These are phyloP conservation scores for Pterostichus madidus DNA, from an alignment of 2,888 invertebrate genomes.

Conservation along the genomic window DNA sequence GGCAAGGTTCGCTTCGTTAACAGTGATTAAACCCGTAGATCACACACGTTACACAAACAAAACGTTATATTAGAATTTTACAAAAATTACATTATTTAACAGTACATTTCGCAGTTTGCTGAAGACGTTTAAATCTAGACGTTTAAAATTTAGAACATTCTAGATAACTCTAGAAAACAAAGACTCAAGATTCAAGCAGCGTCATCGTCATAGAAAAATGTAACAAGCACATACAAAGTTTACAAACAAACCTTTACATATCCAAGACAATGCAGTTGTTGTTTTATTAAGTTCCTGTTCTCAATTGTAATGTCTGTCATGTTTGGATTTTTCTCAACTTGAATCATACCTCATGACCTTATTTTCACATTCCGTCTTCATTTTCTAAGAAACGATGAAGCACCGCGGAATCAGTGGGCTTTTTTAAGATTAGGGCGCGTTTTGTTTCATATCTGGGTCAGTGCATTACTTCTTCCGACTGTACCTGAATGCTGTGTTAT, in stretches of 20 bases:
- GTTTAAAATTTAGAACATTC: no score
- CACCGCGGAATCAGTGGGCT: constrained; percentile 1
- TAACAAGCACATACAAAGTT: constrained; percentile 5
- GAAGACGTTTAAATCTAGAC: no score
- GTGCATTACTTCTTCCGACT: constrained; percentile 20
- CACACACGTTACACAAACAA: no score
- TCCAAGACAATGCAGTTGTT: constrained; percentile 32
- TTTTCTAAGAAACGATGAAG: constrained; percentile 52
- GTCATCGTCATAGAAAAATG: constrained; percentile 25
- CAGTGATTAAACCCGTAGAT: no score
- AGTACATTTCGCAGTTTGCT: no score
- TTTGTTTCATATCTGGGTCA: constrained; percentile 43
- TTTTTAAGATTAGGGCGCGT: constrained; percentile 46
- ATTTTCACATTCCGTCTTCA: constrained; percentile 55
- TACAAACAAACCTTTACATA: constrained; percentile 16
- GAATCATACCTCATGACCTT: constrained; percentile 55
- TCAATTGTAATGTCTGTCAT: constrained; percentile 45
- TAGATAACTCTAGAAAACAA: no score
- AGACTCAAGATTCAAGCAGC: no score
- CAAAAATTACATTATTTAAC: no score
- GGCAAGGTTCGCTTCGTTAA: no score
- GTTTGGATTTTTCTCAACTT: constrained; percentile 47
- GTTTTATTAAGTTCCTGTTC: constrained; percentile 53
- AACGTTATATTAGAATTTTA: no score
- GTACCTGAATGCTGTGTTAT: background rate